Percentiles rank a stretch among this genome's conserved stretches.
Conservation (phyloP, 1,140 invertebrate species). For the Phortica variegata region DNA sequence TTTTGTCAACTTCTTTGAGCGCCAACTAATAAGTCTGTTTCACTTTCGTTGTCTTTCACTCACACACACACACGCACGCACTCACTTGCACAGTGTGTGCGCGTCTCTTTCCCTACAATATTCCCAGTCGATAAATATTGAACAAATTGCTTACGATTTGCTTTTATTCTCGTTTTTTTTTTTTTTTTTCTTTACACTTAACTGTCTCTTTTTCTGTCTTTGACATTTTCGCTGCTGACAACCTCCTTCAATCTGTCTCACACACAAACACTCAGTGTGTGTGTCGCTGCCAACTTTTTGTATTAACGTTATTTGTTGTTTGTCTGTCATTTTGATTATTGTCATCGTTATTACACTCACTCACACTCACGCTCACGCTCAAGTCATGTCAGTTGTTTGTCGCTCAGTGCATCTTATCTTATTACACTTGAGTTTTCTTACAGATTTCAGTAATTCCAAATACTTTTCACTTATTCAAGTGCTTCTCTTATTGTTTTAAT, state of each 20-base stretch:
- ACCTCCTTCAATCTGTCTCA: no score
- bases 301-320: slow-evolving; percentile 7
- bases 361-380: no score
- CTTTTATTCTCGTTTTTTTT: background rate
- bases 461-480: no score
- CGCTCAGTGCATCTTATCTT: no score
- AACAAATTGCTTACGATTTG: slow-evolving; percentile 27
- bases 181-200: no score
- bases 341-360: background rate
- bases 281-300: slow-evolving; percentile 8
- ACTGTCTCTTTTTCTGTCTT: background rate
- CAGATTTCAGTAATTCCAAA: no score
- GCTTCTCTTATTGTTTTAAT: no score
- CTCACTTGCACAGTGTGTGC: slow-evolving; percentile 7
- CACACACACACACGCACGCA: no score
- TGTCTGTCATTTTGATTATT: background rate
- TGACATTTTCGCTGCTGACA: slow-evolving; percentile 2
- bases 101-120: background rate
- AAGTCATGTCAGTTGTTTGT: no score
- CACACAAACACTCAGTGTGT: no score
- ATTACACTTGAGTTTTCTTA: no score
- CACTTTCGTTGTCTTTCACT: background rate
- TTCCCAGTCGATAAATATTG: slow-evolving; percentile 34
- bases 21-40: background rate
- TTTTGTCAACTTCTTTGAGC: slow-evolving; percentile 1